These are phyloP conservation scores for Liposcelis brunnea DNA, from an alignment of 2,888 invertebrate species.

Conservation along the genomic window DNA sequence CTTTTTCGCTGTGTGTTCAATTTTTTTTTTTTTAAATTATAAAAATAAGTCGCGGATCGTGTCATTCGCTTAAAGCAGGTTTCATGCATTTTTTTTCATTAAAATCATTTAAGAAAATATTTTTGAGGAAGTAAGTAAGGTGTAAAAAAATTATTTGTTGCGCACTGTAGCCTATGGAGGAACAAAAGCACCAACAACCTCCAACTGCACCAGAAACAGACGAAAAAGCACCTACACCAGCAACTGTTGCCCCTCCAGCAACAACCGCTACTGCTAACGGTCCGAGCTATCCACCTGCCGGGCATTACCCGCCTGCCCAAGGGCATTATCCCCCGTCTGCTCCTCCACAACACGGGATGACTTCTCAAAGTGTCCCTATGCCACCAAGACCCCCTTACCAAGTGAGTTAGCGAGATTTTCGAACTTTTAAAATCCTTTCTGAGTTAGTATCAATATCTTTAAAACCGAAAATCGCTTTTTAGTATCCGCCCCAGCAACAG, in stretches of 20 bases:
- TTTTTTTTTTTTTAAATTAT: not conserved
- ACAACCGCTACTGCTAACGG: constrained; percentile 15
- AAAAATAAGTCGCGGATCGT: constrained; percentile 15
- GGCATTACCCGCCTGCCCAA: constrained; percentile 4
- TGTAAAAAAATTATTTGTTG: constrained; percentile 6
- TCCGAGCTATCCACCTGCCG: constrained; percentile 21
- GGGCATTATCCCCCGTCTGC: constrained; percentile 8
- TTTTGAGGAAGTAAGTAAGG: constrained; percentile 6
- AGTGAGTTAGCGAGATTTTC: constrained; percentile 11
- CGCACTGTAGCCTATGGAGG: constrained; percentile 17
- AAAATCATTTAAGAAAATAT: not conserved
- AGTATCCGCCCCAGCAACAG: constrained; percentile 9
- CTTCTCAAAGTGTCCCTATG: constrained; percentile 9
- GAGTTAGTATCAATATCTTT: no score
- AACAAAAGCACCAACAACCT: constrained; percentile 14
- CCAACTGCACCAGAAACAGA: constrained; percentile 11
- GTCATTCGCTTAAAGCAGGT: constrained; percentile 12
- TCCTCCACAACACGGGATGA: constrained; percentile 3
- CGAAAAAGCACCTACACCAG: not conserved
- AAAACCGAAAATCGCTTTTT: no score
- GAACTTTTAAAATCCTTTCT: no score
- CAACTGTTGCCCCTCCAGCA: constrained; percentile 17
- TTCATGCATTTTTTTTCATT: constrained; percentile 1
- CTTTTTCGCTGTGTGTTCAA: not conserved
- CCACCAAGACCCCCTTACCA: constrained; percentile 13